These are phyloP conservation scores for Aphelenchoides bicaudatus DNA, from an alignment of 2,888 invertebrate genomes.

Conservation along the genomic window DNA sequence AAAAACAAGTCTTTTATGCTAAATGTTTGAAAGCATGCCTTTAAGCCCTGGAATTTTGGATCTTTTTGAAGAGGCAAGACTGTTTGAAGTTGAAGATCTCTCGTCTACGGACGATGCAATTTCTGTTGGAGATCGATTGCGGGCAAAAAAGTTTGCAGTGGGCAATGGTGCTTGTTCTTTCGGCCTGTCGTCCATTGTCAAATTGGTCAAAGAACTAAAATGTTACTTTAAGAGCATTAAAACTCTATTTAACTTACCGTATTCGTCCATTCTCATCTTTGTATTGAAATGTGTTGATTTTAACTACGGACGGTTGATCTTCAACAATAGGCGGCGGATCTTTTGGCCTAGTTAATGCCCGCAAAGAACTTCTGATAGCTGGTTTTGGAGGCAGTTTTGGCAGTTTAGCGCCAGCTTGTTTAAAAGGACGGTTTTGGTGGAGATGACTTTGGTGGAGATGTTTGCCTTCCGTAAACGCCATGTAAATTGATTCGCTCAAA, in stretches of 20 bases:
- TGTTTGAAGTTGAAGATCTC: not conserved
- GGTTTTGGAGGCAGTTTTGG: conserved; percentile 18
- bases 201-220: conserved; percentile 18
- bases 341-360: conserved; percentile 4
- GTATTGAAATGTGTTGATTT: conserved; percentile 15
- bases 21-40: not conserved
- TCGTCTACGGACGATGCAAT: conserved; percentile 5
- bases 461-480: not conserved
- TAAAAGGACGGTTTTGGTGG: not conserved
- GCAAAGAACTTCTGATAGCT: conserved; percentile 17
- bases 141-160: not conserved
- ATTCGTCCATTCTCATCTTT: conserved; percentile 13
- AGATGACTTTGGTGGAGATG: not conserved
- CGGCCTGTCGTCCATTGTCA: conserved; percentile 1
- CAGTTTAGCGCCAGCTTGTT: not conserved
- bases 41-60: not conserved
- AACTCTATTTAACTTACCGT: conserved; percentile 6
- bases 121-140: conserved; percentile 1
- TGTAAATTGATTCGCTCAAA: conserved; percentile 13
- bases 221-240: not conserved
- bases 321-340: not conserved
- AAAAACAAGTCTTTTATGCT: conserved; percentile 18
- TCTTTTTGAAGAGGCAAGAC: not conserved
- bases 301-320: not conserved
- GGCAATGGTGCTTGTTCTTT: not conserved